Base-by-base conservation (phyloP, 2,888 invertebrate genomes). In the Choreutis nemorana region DNA sequence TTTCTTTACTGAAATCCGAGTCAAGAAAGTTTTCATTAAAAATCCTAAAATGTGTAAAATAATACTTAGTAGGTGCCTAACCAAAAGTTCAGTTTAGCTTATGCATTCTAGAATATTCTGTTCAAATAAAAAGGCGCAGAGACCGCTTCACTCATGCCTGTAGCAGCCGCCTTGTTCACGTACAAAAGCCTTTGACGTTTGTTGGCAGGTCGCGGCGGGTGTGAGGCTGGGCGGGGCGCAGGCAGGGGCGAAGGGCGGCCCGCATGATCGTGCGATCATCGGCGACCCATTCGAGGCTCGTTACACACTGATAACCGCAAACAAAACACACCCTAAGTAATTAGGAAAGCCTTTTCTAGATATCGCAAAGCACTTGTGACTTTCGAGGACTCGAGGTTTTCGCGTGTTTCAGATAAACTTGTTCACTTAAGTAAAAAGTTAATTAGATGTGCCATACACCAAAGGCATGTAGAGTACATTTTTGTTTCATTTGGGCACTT, bases 281-380 rank as follows among this genome's bases (percentile, higher is more conserved):
- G 49, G 50, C 62, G 70, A 72, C 72, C 77, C 73, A 72, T 75
- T 75, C 67, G 77, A 71, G 70, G 67, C 72, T 72, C 78, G 77
- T 70, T 77, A 70, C 75, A 63, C 75, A 61, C 75, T 56, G 78
- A 78, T 77, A 78, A 66, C 72, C 61, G 68, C 73, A 77, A 72
- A 77, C 78, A 78, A 75, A 73, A 77, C 73, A 67, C 62, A 73
- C 75, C 71, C 72, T 62, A 70, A 75, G 71, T 75, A 77, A 78
- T 75, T 78, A 75, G 73, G 66, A 58, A 73, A 75, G 75, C 70
- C 71, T 73, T 75, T 75, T 72, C 70, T 65, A 66, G 72, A 72
- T 72, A 75, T 72, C 60, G 57, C 64, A 68, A 67, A 75, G 72
- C 60, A 72, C 65, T 72, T 51, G 50, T 55, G 55, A 60, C 59